Base-by-base conservation (phyloP, 2,888 invertebrate genomes). In the Microctonus hyperodae region DNA sequence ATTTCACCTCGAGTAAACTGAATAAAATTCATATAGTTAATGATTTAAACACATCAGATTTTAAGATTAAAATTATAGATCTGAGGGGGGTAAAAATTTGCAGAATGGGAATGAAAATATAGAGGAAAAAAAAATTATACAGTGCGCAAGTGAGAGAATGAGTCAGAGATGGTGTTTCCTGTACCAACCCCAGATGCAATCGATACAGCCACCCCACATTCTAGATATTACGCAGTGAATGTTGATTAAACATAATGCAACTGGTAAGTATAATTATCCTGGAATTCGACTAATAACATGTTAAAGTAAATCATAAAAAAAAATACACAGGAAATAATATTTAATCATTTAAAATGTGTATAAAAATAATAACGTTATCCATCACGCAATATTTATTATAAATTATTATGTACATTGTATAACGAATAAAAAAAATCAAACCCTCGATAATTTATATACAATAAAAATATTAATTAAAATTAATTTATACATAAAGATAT, bases 141-240 rank as follows among this genome's bases (percentile, higher is more conserved):
- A 64, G 66, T 63, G 61, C 50, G 35, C 25, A 64, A 66, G 60
- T 25, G 44, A 57, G 67, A 44, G 65, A 63, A 68, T 40, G 48
- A 60, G 59, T 58, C 33, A 58, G 51, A 60, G 51, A 68, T 57
- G 59, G 35, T 44, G 40, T 59, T 57, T 57, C 51, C 62, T 65
- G 68, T 65, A 72, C 64, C 63, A 69, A 64, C 64, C 71, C 72
- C 73, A 77, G 76, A 77, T 77, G 72, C 72, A 77, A 78, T 79
- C 76, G 72, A 78, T 78, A 76, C 70, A 78, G 74, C 74, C 72
- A 69, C 62, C 69, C 72, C 67, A 69, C 63, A 56, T 57, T 69
- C 63, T 69, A 73, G 67, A 71, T 67, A 69, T 71, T 70, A 71
- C 70, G 72, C 74, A 70, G 70, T 70, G 66, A 67, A 53, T 40